These are phyloP conservation scores for Aphelocoma coerulescens DNA, from an alignment of 2,113 vertebrate species.

Conservation along the genomic window DNA sequence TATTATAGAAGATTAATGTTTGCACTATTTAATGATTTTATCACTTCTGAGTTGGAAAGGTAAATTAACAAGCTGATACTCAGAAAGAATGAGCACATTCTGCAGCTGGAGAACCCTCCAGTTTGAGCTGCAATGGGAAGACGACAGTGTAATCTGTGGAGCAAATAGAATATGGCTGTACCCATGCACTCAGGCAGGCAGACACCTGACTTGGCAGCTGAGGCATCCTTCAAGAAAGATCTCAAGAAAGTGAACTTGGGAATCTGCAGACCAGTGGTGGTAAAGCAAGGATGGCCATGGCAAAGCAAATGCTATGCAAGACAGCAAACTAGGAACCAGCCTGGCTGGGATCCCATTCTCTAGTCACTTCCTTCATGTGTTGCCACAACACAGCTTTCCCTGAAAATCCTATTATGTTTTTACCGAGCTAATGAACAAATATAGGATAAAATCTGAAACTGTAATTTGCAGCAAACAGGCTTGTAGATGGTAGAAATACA, in stretches of 20 bases:
- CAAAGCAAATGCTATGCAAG: neutral
- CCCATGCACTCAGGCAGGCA: neutral
- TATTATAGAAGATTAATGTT: neutral
- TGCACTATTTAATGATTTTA: neutral
- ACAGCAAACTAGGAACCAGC: neutral
- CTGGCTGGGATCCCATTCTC: neutral
- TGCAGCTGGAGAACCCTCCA: neutral
- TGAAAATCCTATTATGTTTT: neutral
- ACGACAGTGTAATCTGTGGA: neutral
- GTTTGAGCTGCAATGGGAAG: neutral
- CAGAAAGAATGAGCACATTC: neutral
- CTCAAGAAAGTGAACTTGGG: neutral
- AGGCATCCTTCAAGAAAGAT: neutral
- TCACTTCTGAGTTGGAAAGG: neutral
- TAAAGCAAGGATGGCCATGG: neutral
- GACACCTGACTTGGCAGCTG: neutral
- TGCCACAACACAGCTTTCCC: neutral
- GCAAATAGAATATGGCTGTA: neutral
- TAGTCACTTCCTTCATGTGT: neutral
- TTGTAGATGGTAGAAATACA: neutral
- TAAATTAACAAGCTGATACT: neutral
- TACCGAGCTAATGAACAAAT: neutral
- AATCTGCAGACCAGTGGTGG: neutral
- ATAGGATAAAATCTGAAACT: neutral
- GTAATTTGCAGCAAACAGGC: neutral